Percentiles rank a stretch among this genome's conserved stretches.
These are phyloP conservation scores for Ia io DNA, from an alignment of 2,113 vertebrate genomes.

Conservation along the genomic window DNA sequence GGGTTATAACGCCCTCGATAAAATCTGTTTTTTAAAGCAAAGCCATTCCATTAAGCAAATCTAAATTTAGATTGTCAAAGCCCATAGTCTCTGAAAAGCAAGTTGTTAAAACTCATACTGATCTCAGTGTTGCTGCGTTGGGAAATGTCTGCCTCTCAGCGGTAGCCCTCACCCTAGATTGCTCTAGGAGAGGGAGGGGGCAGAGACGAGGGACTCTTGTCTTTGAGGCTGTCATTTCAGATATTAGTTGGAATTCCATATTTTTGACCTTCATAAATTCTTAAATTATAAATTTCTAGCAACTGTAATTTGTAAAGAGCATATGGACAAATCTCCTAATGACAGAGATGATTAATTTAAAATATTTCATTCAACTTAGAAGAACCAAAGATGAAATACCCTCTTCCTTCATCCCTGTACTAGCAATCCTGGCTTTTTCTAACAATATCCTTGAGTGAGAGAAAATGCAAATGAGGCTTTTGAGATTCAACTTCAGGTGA, in stretches of 20 bases:
- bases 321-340: constrained; percentile 62
- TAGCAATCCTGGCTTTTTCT: constrained; percentile 23
- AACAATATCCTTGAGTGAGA: not conserved
- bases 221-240: not conserved
- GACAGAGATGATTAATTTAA: constrained; percentile 73
- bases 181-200: not conserved
- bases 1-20: constrained; percentile 31
- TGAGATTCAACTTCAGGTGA: not conserved
- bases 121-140: constrained; percentile 30
- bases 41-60: constrained; percentile 48
- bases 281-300: constrained; percentile 60
- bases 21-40: constrained; percentile 59
- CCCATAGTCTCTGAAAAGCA: constrained; percentile 42
- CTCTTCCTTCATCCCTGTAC: not conserved
- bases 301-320: constrained; percentile 66
- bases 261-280: constrained; percentile 45
- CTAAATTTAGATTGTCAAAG: constrained; percentile 66
- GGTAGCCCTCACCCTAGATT: not conserved
- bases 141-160: constrained; percentile 29
- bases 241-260: constrained; percentile 12
- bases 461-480: constrained; percentile 14
- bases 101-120: constrained; percentile 48
- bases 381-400: constrained; percentile 68
- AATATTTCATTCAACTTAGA: constrained; percentile 74
- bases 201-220: not conserved